Percentiles rank a stretch among this genome's conserved stretches.
Evolutionary conservation across 2,113 vertebrate species (phyloP).

Genomic region (rat (Rattus norvegicus)): GRCr8 NC_086026.1:96397501-96398000

Average conservation of each 20-base stretch:
- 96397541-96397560: conserved; percentile 93
- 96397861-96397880: conserved; percentile 80
- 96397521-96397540: conserved; percentile 88
- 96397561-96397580: conserved; percentile 96
- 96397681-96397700: conserved; percentile 82
- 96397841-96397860: conserved; percentile 88
- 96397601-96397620: conserved; percentile 99
- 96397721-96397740: conserved; percentile 90
- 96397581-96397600: conserved; percentile 95
- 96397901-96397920: conserved; percentile 84
- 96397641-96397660: conserved; percentile 92
- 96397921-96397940: conserved; percentile 85
- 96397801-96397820: conserved; percentile 90
- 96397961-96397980: conserved; percentile 75
- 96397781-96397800: conserved; percentile 94
- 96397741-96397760: conserved; percentile 91
- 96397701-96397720: conserved; percentile 86
- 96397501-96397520: conserved; percentile 89
- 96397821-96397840: conserved; percentile 90
- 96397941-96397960: conserved; percentile 85
- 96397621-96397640: conserved; percentile 97
- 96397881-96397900: conserved; percentile 82
- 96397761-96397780: conserved; percentile 96
- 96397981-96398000: neutral
- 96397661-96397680: conserved; percentile 65